A percentile compares a stretch with the other conserved stretches of the same genome.
Evolutionary conservation across 1,140 invertebrate genomes (phyloP).

Genomic region (Heliothis subflexa): DNA sequence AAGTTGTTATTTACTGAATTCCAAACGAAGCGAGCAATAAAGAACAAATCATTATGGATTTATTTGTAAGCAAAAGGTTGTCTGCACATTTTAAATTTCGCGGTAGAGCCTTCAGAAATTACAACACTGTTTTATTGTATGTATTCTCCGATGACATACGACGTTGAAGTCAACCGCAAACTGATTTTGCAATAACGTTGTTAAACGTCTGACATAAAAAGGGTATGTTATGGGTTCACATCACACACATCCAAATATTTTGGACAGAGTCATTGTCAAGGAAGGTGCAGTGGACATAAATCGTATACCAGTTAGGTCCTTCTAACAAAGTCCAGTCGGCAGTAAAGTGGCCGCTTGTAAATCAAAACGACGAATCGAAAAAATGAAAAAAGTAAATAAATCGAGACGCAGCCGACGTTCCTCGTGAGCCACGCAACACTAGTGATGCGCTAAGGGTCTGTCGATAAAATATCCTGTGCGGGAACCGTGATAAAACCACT

Average conservation of each 20-base stretch:
- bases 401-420: constrained; percentile 68
- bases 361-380: constrained; percentile 82
- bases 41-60: constrained; percentile 30
- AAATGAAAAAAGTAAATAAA: constrained; percentile 73
- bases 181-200: constrained; percentile 64
- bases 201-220: constrained; percentile 65
- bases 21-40: constrained; percentile 13
- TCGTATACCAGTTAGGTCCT: constrained; percentile 75
- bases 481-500: not conserved
- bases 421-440: constrained; percentile 62
- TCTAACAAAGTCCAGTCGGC: constrained; percentile 79
- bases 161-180: constrained; percentile 49
- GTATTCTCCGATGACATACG: constrained; percentile 44
- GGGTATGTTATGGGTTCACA: constrained; percentile 65
- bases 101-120: constrained; percentile 47
- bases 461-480: constrained; percentile 50
- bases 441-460: constrained; percentile 60
- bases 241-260: constrained; percentile 77
- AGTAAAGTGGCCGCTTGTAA: constrained; percentile 81
- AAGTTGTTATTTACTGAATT: not conserved
- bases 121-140: constrained; percentile 52
- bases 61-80: constrained; percentile 30
- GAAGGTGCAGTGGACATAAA: constrained; percentile 73
- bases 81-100: constrained; percentile 54
- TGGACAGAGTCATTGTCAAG: constrained; percentile 70